phyloP scores from a whole-genome alignment of 2,888 invertebrate genomes.

The Petrolisthes manimaculis region DNA sequence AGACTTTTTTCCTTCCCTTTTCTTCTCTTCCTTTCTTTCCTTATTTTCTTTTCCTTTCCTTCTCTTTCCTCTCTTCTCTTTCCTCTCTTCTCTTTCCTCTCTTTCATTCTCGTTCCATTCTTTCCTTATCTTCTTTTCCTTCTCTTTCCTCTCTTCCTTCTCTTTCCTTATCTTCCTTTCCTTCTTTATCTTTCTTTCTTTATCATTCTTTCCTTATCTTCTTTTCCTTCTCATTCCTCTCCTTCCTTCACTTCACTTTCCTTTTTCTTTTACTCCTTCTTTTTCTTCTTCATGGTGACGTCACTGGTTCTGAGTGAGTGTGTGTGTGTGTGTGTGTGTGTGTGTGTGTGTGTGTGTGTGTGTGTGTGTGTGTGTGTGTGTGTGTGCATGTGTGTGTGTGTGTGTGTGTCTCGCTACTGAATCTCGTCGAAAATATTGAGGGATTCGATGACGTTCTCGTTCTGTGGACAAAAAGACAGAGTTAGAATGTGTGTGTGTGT shows the following conservation, averaged over 20 bases:
- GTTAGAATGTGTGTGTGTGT: conserved; percentile 15
- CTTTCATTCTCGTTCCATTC: background rate
- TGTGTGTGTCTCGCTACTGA: conserved; percentile 7
- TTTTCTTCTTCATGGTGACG: background rate
- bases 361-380: conserved; percentile 3
- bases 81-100: conserved; percentile 1
- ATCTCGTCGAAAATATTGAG: background rate
- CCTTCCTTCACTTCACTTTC: background rate
- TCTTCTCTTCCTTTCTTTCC: background rate
- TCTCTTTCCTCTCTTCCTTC: background rate
- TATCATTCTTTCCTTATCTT: background rate
- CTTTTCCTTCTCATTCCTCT: background rate
- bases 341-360: conserved; percentile 15
- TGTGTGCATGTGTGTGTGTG: conserved; percentile 23
- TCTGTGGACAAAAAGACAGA: background rate
- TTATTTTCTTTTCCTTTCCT: conserved; percentile 8
- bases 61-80: conserved; percentile 13
- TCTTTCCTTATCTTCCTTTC: background rate
- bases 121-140: background rate
- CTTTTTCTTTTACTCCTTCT: background rate
- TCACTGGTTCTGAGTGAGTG: background rate
- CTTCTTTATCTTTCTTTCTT: background rate
- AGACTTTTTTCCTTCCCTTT: background rate
- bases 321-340: conserved; percentile 1
- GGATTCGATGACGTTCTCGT: background rate